Conservation (phyloP, 1,140 invertebrate genomes). For the Dysdera silvatica region DNA sequence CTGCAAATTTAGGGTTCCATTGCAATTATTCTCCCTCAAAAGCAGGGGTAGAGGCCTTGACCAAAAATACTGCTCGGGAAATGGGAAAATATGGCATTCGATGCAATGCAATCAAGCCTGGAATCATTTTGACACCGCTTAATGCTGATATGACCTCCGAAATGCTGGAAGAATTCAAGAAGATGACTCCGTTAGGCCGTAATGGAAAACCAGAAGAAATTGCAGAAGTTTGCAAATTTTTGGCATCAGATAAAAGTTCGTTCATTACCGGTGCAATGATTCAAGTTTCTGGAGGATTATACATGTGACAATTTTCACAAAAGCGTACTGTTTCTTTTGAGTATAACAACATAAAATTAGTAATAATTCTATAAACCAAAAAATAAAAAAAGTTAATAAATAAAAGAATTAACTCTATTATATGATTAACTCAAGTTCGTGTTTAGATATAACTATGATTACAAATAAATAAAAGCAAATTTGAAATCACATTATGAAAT, state of each 20-base stretch:
- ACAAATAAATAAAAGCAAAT: too few relatives aligned
- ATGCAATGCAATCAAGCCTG: slow-evolving; percentile 77
- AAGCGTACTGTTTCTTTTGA: too few relatives aligned
- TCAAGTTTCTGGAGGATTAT: slow-evolving; percentile 66
- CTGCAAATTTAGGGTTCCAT: slow-evolving; percentile 75
- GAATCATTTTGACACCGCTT: slow-evolving; percentile 79
- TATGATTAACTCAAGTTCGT: too few relatives aligned
- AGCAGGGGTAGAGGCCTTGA: slow-evolving; percentile 76
- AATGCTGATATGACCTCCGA: slow-evolving; percentile 67
- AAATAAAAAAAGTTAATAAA: too few relatives aligned
- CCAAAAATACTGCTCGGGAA: slow-evolving; percentile 75
- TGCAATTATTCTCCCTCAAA: slow-evolving; percentile 82
- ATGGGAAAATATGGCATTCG: slow-evolving; percentile 58
- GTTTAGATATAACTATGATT: too few relatives aligned
- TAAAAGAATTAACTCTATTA: too few relatives aligned
- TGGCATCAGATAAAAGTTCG: slow-evolving; percentile 72
- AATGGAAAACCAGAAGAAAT: slow-evolving; percentile 64
- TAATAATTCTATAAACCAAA: too few relatives aligned
- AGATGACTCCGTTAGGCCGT: slow-evolving; percentile 59
- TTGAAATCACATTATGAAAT: too few relatives aligned
- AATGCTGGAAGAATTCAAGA: slow-evolving; percentile 56
- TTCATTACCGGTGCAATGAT: slow-evolving; percentile 75
- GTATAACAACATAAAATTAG: too few relatives aligned
- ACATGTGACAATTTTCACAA: too few relatives aligned
- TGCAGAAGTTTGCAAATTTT: slow-evolving; percentile 64